Base-by-base conservation (phyloP, 2,888 invertebrate genomes). In the Pachliopta kotzebuea region DNA sequence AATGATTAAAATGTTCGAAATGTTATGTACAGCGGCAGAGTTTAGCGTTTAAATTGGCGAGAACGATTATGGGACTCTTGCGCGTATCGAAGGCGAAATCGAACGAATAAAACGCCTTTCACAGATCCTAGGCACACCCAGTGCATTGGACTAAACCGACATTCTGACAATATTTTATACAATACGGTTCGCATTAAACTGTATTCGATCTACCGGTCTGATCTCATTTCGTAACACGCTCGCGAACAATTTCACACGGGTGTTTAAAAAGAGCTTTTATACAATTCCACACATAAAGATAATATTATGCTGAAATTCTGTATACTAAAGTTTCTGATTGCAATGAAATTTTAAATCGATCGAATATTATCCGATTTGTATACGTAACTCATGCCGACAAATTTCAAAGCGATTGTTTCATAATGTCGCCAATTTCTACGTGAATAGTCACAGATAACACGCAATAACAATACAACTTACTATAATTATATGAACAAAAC, bases 71-170 rank as follows among this genome's bases (percentile, higher is more conserved):
- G 68, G 70, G 74, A 76, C 70, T 69, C 71, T 72, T 70, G 74
- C 65, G 74, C 77, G 80, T 87, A 86, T 86, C 83, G 80, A 83
- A 81, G 81, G 81, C 82, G 76, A 82, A 79, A 84, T 85, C 83
- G 77, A 78, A 70, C 76, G 65, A 73, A 78, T 81, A 78, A 72
- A 82, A 83, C 81, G 77, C 88, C 87, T 87, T 88, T 87, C 86
- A 83, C 88, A 74, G 79, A 78, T 76, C 79, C 76, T 74, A 68
- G 73, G 69, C 73, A 65, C 69, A 67, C 68, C 70, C 65, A 50
- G 56, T 62, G 65, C 50, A 50, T 61, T 53, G 24, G 45, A 60
- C 49, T 29, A 58, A 55, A 53, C 57, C 56, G 56, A 31, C 56
- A 64, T 66, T 52, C 60, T 52, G 60, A 65, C 54, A 59, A 59